Evolutionary conservation across 2,113 vertebrate species (phyloP), one percentile per base, ranked within the genome.

Genomic region (Polypterus bichir): DNA sequence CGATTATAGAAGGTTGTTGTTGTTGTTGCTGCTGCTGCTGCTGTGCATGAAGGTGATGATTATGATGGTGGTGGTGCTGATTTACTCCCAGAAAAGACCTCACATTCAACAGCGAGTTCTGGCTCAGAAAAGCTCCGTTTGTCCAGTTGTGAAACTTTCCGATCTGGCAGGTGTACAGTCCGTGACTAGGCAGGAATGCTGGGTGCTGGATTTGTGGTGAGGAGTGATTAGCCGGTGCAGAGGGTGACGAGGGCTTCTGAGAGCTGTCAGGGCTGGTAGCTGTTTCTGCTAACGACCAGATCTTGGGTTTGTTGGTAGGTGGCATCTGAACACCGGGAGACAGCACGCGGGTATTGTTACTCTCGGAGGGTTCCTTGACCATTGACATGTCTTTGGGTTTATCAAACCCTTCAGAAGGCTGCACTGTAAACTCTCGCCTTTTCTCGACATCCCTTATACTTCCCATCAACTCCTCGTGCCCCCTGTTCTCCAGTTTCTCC

Each of bases 71-170:
- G n/a, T 88, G 88, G 66, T 89, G 84, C 49, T 88, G 81, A 69
- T 93, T 92, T 70, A 96, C 92, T 79, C 93, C 92, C 79, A 98
- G 80, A 73, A 98, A 91, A 64, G 94, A 97, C 70, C 93, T 89
- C 66, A 98, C 88, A 4, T 94, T 98, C 65, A 98, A 81, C 81
- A 98, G 84, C 45, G 94, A 95, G 78, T 93, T 94, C 78, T 97
- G 96, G 44, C 92, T 88, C 49, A 97, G 89, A 77, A 98, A 97
- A 47, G 93, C 92, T 58, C 96, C 90, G 62, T 93, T 97, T 75
- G 94, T 97, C 96, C 96, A 98, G 86, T 93, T 97, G 84, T 96
- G 92, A 77, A 98, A 96, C 83, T 98, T 98, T 71, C 96, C 91
- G 71, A 98, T 97, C 79, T 96, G 94, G 74, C 96, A 98, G 0